Conservation (phyloP, 2,797 vertebrate species). For the Bradypus variegatus region DNA sequence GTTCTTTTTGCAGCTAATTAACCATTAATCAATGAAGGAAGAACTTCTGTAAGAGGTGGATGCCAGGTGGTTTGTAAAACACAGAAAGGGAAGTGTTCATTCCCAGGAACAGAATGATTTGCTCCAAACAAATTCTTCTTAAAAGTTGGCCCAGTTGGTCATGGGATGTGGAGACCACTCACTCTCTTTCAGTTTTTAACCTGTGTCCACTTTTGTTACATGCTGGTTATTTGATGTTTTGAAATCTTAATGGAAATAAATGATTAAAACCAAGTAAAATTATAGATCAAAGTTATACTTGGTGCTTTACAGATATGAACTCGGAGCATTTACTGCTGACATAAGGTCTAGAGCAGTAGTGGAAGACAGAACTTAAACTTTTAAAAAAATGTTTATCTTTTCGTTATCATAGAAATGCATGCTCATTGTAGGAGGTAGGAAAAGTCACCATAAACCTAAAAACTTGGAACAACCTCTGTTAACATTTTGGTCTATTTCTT, state of each 20-base stretch:
- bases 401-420: background rate
- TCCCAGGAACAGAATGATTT: background rate
- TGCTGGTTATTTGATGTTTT: background rate
- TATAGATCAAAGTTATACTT: background rate
- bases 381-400: background rate
- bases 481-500: background rate
- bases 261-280: background rate
- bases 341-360: fast-evolving
- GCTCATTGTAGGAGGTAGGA: background rate
- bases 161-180: fast-evolving
- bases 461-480: background rate
- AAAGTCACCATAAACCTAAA: background rate
- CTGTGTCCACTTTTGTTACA: background rate
- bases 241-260: background rate
- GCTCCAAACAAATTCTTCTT: fast-evolving
- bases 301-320: background rate
- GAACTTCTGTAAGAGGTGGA: background rate
- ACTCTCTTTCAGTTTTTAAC: background rate
- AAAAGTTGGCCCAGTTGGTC: fast-evolving
- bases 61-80: background rate
- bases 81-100: background rate
- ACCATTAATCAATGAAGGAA: background rate
- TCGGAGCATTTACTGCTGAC: background rate
- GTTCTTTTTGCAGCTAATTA: background rate
- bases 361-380: background rate